Percentiles rank a stretch among this genome's conserved stretches.
Evolutionary conservation across 2,888 invertebrate genomes (phyloP).

Genomic region (Drosophila rellima): DNA sequence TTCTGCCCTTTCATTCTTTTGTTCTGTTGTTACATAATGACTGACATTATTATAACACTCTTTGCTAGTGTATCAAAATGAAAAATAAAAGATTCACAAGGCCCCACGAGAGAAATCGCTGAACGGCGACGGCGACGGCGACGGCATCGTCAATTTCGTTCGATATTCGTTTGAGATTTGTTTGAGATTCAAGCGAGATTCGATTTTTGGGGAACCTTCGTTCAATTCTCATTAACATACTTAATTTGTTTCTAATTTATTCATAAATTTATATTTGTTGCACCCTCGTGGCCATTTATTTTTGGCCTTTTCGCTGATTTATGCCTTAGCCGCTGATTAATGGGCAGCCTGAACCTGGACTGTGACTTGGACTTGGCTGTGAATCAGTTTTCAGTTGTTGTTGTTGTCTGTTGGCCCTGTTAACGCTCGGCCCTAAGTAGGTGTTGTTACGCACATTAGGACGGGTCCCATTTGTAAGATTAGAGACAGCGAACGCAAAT

Average conservation of each 20-base stretch:
- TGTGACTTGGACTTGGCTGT: slow-evolving; percentile 30
- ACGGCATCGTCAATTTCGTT: slow-evolving; percentile 23
- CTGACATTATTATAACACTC: background rate
- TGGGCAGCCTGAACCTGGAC: slow-evolving; percentile 54
- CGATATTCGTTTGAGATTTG: slow-evolving; percentile 34
- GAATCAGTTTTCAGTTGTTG: slow-evolving; percentile 46
- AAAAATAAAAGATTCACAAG: slow-evolving; percentile 31
- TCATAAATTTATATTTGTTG: slow-evolving; percentile 80
- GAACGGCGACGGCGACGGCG: slow-evolving; percentile 41
- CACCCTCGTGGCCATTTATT: slow-evolving; percentile 61
- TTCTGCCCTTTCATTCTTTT: too few species aligned
- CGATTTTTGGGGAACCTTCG: slow-evolving; percentile 33
- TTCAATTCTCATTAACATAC: slow-evolving; percentile 71
- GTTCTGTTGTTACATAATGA: too few species aligned
- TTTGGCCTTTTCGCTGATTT: slow-evolving; percentile 66
- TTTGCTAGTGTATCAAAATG: background rate
- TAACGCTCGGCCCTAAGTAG: slow-evolving; percentile 63
- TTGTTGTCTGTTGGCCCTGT: slow-evolving; percentile 36
- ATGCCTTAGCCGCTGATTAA: slow-evolving; percentile 72
- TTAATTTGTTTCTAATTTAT: slow-evolving; percentile 82
- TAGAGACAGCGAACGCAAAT: background rate
- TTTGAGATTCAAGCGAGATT: slow-evolving; percentile 42
- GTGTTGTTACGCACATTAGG: slow-evolving; percentile 79
- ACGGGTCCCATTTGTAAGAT: slow-evolving; percentile 53
- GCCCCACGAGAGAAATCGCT: slow-evolving; percentile 49